These are phyloP conservation scores for Astreopora myriophthalma DNA, from an alignment of 64 coral and sea anemone genomes.

Conservation along the genomic window DNA sequence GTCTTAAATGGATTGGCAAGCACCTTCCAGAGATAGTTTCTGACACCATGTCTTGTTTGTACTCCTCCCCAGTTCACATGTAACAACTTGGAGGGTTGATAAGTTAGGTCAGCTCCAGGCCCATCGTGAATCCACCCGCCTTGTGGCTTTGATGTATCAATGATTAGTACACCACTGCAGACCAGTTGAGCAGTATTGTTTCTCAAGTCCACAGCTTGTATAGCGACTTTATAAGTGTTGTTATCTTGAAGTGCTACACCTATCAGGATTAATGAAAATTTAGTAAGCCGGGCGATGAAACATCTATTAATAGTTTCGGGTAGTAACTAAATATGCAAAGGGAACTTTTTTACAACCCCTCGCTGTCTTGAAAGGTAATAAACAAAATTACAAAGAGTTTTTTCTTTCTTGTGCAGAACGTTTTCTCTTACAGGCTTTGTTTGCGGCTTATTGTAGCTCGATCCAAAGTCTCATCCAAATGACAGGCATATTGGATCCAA, in stretches of 20 bases:
- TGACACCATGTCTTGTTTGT: conserved; percentile 62
- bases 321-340: too few species aligned
- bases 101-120: neutral
- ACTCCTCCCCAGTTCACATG: conserved; percentile 78
- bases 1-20: conserved; percentile 26
- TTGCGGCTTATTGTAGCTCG: too few species aligned
- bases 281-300: too few species aligned
- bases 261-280: too few species aligned
- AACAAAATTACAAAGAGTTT: too few species aligned
- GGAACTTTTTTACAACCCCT: too few species aligned
- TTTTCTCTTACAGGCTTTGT: too few species aligned
- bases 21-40: conserved; percentile 76
- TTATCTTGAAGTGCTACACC: conserved; percentile 43
- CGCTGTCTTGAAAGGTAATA: too few species aligned
- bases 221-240: conserved; percentile 53
- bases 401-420: too few species aligned
- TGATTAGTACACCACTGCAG: conserved; percentile 39
- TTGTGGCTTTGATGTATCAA: conserved; percentile 66
- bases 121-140: conserved; percentile 82
- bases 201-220: conserved; percentile 52
- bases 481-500: too few species aligned
- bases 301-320: too few species aligned
- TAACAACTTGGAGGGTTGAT: conserved; percentile 53
- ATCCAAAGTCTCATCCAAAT: too few species aligned
- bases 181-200: neutral